Percentiles rank a stretch among this genome's conserved stretches.
phyloP scores from a whole-genome alignment of 2,888 invertebrate species.

The Bhutanitis thaidina region DNA sequence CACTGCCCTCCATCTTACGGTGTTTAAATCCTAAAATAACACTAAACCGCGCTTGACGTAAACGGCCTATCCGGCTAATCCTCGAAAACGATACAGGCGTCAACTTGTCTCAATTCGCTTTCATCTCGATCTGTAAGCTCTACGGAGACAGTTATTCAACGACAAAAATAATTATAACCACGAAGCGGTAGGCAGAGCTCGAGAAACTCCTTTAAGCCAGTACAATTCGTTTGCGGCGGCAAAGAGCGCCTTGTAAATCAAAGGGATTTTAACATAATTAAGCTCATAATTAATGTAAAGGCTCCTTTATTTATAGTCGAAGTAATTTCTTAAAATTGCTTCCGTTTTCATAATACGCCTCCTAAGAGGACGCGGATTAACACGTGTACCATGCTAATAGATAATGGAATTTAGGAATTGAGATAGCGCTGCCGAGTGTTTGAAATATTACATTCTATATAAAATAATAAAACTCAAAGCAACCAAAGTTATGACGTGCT shows the following conservation, averaged over 20 bases:
- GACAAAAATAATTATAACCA: slow-evolving; percentile 75
- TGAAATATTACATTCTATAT: slow-evolving; percentile 29
- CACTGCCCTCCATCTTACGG: slow-evolving; percentile 3
- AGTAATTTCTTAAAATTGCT: slow-evolving; percentile 74
- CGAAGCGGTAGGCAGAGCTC: slow-evolving; percentile 55
- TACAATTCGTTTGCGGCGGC: slow-evolving; percentile 76
- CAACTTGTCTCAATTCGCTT: slow-evolving; percentile 68
- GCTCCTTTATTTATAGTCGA: slow-evolving; percentile 73
- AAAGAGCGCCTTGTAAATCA: slow-evolving; percentile 77
- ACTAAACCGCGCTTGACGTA: slow-evolving; percentile 18
- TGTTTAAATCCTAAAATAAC: slow-evolving; percentile 18
- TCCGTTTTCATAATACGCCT: slow-evolving; percentile 65
- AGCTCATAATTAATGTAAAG: slow-evolving; percentile 79
- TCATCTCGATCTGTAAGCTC: slow-evolving; percentile 57
- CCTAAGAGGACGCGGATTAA: slow-evolving; percentile 63
- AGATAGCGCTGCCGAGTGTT: slow-evolving; percentile 22
- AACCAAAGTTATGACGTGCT: slow-evolving; percentile 30
- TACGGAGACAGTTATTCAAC: slow-evolving; percentile 45
- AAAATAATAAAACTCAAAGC: slow-evolving; percentile 32
- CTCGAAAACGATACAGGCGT: slow-evolving; percentile 59
- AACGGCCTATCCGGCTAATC: slow-evolving; percentile 53
- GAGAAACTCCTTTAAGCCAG: slow-evolving; percentile 72
- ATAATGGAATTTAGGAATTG: slow-evolving; percentile 40
- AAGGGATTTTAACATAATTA: slow-evolving; percentile 78
- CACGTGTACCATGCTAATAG: slow-evolving; percentile 69